Percentiles rank a stretch among this genome's conserved stretches.
Evolutionary conservation across 2,797 vertebrate genomes (phyloP).

Genomic region (Glyptemys insculpta): DNA sequence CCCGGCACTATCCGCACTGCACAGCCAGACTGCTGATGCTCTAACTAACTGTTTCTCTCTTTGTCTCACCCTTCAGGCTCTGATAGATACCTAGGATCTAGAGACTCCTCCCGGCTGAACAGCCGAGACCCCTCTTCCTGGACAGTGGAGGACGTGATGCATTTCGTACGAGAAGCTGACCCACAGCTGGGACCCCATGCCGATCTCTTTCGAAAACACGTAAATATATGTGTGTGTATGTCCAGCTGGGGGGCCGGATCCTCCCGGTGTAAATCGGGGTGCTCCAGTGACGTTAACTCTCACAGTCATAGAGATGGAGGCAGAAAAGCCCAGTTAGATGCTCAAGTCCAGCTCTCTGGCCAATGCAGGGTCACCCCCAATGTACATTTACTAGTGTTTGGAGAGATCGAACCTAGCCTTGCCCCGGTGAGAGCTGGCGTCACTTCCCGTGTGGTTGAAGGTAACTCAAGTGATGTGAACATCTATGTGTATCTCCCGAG

Average conservation of each 20-base stretch:
- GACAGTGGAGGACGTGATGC: slow-evolving; percentile 97
- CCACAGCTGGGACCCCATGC: slow-evolving; percentile 95
- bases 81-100: slow-evolving; percentile 82
- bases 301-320: rapidly evolving
- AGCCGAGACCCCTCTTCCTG: slow-evolving; percentile 92
- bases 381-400: background rate
- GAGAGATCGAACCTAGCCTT: background rate
- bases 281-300: background rate
- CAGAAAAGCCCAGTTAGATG: rapidly evolving
- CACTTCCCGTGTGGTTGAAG: background rate
- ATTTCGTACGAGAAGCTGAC: slow-evolving; percentile 94
- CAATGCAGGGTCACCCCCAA: background rate
- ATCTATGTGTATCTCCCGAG: background rate
- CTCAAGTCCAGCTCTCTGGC: background rate
- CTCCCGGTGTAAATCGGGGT: rapidly evolving
- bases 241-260: rapidly evolving
- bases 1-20: too few relatives aligned
- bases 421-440: background rate
- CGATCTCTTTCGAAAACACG: slow-evolving; percentile 98
- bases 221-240: slow-evolving; percentile 70
- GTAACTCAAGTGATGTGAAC: background rate
- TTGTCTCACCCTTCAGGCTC: slow-evolving; percentile 79
- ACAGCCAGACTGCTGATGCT: rapidly evolving
- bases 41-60: background rate
- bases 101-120: slow-evolving; percentile 82